phyloP scores from a whole-genome alignment of 2,113 vertebrate species.

The Neodon shergylaensis region DNA sequence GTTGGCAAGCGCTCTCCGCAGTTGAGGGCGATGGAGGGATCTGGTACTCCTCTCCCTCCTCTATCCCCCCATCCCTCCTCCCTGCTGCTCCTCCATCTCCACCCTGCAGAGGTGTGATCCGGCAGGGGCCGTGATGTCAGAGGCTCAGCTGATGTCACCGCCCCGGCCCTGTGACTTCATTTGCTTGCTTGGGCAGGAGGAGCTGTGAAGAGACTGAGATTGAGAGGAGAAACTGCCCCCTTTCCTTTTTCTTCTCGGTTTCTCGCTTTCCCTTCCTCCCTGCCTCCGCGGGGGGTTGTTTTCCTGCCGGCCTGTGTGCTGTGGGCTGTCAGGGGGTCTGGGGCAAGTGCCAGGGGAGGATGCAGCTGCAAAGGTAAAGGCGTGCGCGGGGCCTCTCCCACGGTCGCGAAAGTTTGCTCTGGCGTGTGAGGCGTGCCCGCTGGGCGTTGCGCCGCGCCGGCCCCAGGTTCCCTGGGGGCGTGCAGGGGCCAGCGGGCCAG shows the following conservation, averaged over 20 bases:
- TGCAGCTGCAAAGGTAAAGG: slow-evolving; percentile 84
- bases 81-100: slow-evolving; percentile 66
- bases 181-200: slow-evolving; percentile 84
- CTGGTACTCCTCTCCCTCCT: slow-evolving; percentile 53
- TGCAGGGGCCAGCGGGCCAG: slow-evolving; percentile 37
- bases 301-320: not conserved
- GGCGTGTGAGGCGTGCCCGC: slow-evolving; percentile 72
- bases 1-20: slow-evolving; percentile 27
- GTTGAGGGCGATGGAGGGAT: slow-evolving; percentile 50
- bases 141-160: slow-evolving; percentile 88
- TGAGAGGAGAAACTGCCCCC: slow-evolving; percentile 75
- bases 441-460: slow-evolving; percentile 43
- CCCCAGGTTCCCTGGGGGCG: slow-evolving; percentile 11
- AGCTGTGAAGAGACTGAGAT: slow-evolving; percentile 82
- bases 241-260: not conserved
- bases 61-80: slow-evolving; percentile 20
- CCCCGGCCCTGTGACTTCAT: slow-evolving; percentile 88
- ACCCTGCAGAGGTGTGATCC: slow-evolving; percentile 78
- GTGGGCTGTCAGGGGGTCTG: slow-evolving; percentile 80
- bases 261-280: slow-evolving; percentile 51
- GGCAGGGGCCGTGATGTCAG: slow-evolving; percentile 87
- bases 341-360: slow-evolving; percentile 83
- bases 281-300: slow-evolving; percentile 35
- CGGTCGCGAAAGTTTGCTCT: slow-evolving; percentile 85
- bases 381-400: slow-evolving; percentile 75